Evolutionary conservation across 2,113 vertebrate species (phyloP), one percentile per base, ranked within the genome.

Genomic region (Numida meleagris): DNA sequence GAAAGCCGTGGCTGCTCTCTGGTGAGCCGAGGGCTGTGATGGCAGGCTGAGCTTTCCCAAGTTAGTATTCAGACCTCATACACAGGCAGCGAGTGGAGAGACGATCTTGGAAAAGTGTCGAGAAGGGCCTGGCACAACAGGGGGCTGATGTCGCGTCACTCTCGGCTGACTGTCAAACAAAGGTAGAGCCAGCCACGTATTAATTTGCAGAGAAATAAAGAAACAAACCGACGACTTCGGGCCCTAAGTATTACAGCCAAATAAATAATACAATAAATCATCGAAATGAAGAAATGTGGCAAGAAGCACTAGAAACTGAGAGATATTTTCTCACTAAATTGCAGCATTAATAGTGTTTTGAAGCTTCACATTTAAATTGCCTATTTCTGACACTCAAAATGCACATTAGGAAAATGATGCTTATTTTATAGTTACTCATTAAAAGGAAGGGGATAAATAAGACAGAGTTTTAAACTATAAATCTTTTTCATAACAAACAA

Each of bases 341-440:
- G 96, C 92, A 95, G 89, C 86, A 97, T 97, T 97, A 97, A 97
- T 97, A 96, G 91, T 24, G 18, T 91, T 97, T 96, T 95, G 97
- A 97, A 96, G 93, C 84, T 94, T 66, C 95, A 97, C 92, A 90
- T 91, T 93, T 97, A 98, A 97, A 98, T 94, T 97, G 97, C 97
- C 79, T 97, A 89, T 96, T 97, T 97, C 94, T 97, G 96, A 96
- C 87, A 96, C 91, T 96, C 94, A 94, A 96, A 97, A 97, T 93
- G 96, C 96, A 93, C 93, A 98, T 98, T 97, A 97, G 92, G 95
- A 97, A 97, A 97, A 97, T 96, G 66, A 98, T 96, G 93, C 94
- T 97, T 97, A 96, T 98, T 98, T 98, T 96, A 96, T 94, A 95
- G 93, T 89, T 96, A 95, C 95, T 98, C 87, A 66, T 98, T 98